Percentiles rank a stretch among this genome's conserved stretches.
Evolutionary conservation across 2,888 invertebrate genomes (phyloP).

Genomic region (Athetis lepigone): DNA sequence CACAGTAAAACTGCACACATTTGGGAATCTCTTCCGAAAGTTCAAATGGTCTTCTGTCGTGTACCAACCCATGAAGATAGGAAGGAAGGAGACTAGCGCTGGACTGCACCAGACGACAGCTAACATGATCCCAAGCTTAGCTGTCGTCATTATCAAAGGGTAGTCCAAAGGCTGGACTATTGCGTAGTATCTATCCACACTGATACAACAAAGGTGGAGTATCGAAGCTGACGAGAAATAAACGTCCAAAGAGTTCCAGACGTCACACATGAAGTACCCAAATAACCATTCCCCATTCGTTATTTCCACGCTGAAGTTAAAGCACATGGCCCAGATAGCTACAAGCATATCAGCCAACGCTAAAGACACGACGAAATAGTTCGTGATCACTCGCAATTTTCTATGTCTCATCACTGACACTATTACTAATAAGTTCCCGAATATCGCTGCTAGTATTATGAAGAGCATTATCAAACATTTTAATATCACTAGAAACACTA

Average conservation of each 20-base stretch:
- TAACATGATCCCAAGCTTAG: slow-evolving; percentile 94
- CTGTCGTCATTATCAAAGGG: slow-evolving; percentile 97
- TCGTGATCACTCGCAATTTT: slow-evolving; percentile 95
- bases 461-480: slow-evolving; percentile 96
- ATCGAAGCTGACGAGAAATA: slow-evolving; percentile 98
- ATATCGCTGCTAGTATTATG: slow-evolving; percentile 96
- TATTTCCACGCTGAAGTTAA: slow-evolving; percentile 97
- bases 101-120: slow-evolving; percentile 98
- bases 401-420: slow-evolving; percentile 94
- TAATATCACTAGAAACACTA: slow-evolving; percentile 91
- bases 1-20: slow-evolving; percentile 95
- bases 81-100: slow-evolving; percentile 97
- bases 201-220: slow-evolving; percentile 97
- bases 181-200: slow-evolving; percentile 96
- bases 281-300: slow-evolving; percentile 96
- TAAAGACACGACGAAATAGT: slow-evolving; percentile 98
- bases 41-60: slow-evolving; percentile 95
- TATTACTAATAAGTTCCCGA: slow-evolving; percentile 97
- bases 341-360: slow-evolving; percentile 98
- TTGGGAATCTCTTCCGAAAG: slow-evolving; percentile 92
- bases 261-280: slow-evolving; percentile 97
- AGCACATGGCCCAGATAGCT: slow-evolving; percentile 98
- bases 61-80: slow-evolving; percentile 98
- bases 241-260: slow-evolving; percentile 98
- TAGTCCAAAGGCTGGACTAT: slow-evolving; percentile 98